These are phyloP conservation scores for Gopherus flavomarginatus DNA, from an alignment of 2,113 vertebrate genomes.

Conservation along the genomic window DNA sequence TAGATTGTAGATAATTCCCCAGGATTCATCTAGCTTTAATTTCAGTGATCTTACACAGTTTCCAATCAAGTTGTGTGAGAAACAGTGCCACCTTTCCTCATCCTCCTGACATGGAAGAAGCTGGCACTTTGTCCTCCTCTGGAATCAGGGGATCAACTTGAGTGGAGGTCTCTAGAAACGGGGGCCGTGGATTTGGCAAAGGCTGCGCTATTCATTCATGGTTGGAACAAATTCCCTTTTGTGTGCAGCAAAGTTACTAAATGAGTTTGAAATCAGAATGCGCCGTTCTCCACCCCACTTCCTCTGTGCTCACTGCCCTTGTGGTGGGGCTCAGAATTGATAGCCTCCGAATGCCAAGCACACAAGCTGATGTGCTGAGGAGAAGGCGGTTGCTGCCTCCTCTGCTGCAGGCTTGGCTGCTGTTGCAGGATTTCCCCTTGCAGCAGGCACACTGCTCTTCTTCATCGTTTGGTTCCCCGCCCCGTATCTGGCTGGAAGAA, in stretches of 20 bases:
- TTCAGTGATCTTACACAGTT: not conserved
- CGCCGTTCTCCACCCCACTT: not conserved
- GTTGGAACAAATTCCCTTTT: not conserved
- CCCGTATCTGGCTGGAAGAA: not conserved
- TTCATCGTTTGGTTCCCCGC: not conserved
- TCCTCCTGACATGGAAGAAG: not conserved
- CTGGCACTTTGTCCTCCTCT: not conserved
- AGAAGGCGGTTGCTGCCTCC: not conserved
- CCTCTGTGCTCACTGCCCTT: not conserved
- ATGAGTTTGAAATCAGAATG: not conserved
- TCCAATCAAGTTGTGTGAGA: not conserved
- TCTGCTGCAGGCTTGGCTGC: not conserved
- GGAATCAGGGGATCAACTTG: not conserved
- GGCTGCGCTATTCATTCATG: rapidly evolving
- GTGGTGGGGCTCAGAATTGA: not conserved
- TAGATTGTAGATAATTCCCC: not conserved
- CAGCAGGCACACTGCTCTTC: not conserved
- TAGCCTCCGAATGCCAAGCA: not conserved
- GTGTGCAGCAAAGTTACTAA: too few species aligned
- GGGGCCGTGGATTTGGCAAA: not conserved
- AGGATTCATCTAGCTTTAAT: not conserved
- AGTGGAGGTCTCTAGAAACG: not conserved
- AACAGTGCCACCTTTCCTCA: not conserved
- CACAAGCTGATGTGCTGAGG: not conserved
- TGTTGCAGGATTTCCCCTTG: not conserved